These are phyloP conservation scores for Cetonia aurata DNA, from an alignment of 2,888 invertebrate genomes.

Conservation along the genomic window DNA sequence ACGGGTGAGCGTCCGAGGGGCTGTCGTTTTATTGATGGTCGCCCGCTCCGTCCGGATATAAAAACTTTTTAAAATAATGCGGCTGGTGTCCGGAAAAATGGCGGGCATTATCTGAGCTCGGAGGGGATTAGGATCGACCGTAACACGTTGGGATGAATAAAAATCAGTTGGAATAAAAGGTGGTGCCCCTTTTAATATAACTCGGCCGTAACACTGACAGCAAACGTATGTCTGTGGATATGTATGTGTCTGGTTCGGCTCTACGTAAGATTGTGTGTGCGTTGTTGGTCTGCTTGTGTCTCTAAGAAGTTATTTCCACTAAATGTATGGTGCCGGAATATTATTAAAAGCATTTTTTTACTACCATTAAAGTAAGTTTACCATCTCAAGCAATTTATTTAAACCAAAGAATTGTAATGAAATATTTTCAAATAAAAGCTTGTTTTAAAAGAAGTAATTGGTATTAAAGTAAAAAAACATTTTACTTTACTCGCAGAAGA, in stretches of 20 bases:
- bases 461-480: no score
- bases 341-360: no score
- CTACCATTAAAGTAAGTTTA: no score
- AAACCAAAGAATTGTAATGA: no score
- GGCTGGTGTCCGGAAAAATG: conserved; percentile 65
- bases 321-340: no score
- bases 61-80: conserved; percentile 67
- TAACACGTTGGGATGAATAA: conserved; percentile 53
- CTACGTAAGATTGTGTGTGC: neutral
- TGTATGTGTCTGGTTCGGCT: neutral
- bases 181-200: conserved; percentile 38
- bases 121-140: conserved; percentile 61
- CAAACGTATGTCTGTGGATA: conserved; percentile 14
- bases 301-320: neutral
- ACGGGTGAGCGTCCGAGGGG: conserved; percentile 43
- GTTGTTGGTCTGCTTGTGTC: neutral
- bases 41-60: conserved; percentile 61
- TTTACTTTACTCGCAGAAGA: no score
- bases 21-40: conserved; percentile 59
- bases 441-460: no score
- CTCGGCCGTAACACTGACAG: conserved; percentile 26
- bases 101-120: conserved; percentile 65
- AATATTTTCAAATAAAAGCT: no score
- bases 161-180: conserved; percentile 50
- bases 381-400: no score